phyloP scores from a whole-genome alignment of 30 jellyfish, hydroid and myxozoan species.

The Cassiopea andromeda region DNA sequence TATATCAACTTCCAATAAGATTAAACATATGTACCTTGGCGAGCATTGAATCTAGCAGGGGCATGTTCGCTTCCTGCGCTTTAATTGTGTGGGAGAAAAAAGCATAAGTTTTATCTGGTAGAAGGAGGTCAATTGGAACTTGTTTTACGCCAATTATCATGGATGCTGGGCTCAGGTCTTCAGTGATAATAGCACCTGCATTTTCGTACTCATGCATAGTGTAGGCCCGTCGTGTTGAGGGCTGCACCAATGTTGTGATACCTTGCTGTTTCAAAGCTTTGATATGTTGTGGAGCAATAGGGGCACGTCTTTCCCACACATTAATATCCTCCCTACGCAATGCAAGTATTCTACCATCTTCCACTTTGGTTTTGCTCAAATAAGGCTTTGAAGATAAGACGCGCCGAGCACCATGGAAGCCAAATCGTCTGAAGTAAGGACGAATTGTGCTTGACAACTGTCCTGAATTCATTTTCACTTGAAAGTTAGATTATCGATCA shows the following conservation, averaged over 20 bases:
- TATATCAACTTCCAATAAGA: too few relatives aligned
- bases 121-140: conserved; percentile 89
- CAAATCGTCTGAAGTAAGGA: conserved; percentile 23
- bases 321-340: conserved; percentile 89
- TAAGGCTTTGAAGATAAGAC: conserved; percentile 41
- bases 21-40: conserved; percentile 64
- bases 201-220: conserved; percentile 95
- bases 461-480: conserved; percentile 20
- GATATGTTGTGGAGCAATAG: conserved; percentile 90
- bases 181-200: conserved; percentile 93
- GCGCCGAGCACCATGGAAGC: conserved; percentile 4
- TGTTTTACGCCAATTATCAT: conserved; percentile 91
- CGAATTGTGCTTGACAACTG: conserved; percentile 12
- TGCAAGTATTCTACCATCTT: conserved; percentile 66
- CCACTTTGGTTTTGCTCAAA: conserved; percentile 67
- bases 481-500: too few relatives aligned
- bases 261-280: conserved; percentile 70
- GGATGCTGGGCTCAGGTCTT: conserved; percentile 91
- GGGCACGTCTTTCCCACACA: conserved; percentile 98
- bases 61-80: conserved; percentile 98
- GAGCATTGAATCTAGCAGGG: conserved; percentile 89
- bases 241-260: conserved; percentile 88
- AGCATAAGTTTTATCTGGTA: conserved; percentile 85
- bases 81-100: conserved; percentile 96
- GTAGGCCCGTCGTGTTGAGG: conserved; percentile 96